phyloP scores from a whole-genome alignment of 2,113 vertebrate species.

The Tenrec ecaudatus region DNA sequence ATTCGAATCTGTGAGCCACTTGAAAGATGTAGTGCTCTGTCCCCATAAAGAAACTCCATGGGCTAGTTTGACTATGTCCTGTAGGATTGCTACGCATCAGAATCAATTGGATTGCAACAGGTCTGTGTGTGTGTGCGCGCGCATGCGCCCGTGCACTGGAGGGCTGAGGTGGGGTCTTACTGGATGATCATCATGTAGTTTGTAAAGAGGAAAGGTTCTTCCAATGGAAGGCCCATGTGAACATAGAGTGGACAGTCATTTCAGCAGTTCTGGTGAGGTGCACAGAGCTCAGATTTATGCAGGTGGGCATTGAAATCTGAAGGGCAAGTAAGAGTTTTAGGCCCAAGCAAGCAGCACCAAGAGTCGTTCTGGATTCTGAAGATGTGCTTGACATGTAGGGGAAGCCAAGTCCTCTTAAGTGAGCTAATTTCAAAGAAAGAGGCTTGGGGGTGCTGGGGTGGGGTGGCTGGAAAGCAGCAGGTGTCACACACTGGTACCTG shows the following conservation, averaged over 20 bases:
- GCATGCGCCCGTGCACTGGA: too few species aligned
- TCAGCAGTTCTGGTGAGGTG: not conserved
- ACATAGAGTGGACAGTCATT: not conserved
- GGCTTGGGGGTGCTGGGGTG: not conserved
- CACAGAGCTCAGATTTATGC: not conserved
- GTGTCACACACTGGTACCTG: not conserved
- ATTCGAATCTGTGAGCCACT: not conserved
- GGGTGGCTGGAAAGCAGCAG: not conserved
- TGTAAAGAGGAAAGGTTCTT: not conserved
- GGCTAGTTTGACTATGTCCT: not conserved
- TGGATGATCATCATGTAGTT: too few species aligned
- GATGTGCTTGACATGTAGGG: not conserved
- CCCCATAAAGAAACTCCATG: not conserved
- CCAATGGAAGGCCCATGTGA: not conserved
- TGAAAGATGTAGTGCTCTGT: not conserved
- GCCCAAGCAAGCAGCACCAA: slow-evolving; percentile 15
- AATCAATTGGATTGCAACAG: not conserved
- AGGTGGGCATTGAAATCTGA: slow-evolving; percentile 6
- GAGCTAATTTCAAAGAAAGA: not conserved
- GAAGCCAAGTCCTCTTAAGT: not conserved
- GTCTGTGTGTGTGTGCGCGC: not conserved
- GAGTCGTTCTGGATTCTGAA: not conserved
- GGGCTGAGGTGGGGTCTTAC: too few species aligned
- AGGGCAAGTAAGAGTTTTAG: not conserved
- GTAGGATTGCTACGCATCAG: not conserved